Conservation (phyloP, 2,797 vertebrate species). For the Columba guinea region DNA sequence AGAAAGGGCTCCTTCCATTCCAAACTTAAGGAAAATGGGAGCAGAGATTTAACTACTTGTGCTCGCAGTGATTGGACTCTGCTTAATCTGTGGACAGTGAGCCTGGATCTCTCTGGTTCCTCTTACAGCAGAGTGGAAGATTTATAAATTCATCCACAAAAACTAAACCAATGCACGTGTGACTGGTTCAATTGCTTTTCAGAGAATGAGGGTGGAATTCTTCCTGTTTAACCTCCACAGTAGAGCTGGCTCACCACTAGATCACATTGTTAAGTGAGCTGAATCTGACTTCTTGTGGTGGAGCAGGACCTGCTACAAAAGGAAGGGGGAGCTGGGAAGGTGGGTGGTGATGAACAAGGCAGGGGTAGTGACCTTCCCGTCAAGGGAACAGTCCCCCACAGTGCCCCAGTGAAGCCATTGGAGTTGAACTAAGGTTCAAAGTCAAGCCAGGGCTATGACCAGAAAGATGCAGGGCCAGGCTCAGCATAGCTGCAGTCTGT, state of each 20-base stretch:
- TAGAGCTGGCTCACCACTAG: not conserved
- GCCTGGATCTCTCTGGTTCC: not conserved
- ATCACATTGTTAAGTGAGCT: not conserved
- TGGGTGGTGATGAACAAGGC: not conserved
- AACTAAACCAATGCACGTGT: not conserved
- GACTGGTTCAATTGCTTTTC: not conserved
- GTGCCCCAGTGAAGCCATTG: accelerated
- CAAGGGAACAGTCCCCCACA: too few relatives aligned
- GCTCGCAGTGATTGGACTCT: not conserved
- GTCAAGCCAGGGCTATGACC: not conserved
- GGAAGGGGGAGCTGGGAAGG: not conserved
- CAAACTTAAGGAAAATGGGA: not conserved
- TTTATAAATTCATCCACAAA: not conserved
- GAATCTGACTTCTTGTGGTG: not conserved
- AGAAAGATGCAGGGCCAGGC: not conserved
- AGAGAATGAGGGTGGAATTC: not conserved
- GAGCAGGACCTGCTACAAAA: accelerated
- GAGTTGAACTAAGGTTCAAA: not conserved
- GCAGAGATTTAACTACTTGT: not conserved
- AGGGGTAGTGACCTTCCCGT: not conserved
- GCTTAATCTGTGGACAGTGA: not conserved
- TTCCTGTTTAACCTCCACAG: not conserved
- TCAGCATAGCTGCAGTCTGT: not conserved
- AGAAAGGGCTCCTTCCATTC: not conserved
- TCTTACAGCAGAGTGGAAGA: not conserved